Evolutionary conservation across 1,140 invertebrate genomes (phyloP).

Genomic region (Cyphomyrmex costatus): DNA sequence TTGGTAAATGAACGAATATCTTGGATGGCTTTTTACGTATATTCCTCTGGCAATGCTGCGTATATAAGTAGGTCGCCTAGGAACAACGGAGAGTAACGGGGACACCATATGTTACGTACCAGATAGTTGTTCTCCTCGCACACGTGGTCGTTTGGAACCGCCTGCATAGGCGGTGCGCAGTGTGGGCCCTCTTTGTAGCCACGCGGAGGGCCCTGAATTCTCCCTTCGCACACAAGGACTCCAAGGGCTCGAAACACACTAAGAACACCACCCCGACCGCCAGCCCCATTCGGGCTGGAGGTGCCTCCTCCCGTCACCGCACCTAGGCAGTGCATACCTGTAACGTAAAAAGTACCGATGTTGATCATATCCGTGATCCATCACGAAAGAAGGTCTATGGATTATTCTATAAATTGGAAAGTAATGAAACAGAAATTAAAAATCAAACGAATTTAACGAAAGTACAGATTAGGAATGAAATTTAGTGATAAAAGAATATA

Average conservation of each 20-base stretch:
- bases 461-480: neutral
- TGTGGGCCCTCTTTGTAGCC: constrained; percentile 92
- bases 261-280: constrained; percentile 86
- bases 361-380: neutral
- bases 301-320: constrained; percentile 81
- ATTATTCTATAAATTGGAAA: neutral
- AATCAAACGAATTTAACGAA: neutral
- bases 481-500: neutral
- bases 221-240: constrained; percentile 90
- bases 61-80: constrained; percentile 54
- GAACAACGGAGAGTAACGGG: constrained; percentile 42
- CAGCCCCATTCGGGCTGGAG: constrained; percentile 80
- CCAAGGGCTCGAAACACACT: constrained; percentile 90
- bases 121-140: constrained; percentile 87
- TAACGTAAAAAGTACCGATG: constrained; percentile 34
- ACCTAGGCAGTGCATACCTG: constrained; percentile 86
- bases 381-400: neutral
- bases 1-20: neutral
- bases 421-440: neutral
- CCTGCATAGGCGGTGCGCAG: constrained; percentile 87
- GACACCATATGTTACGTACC: constrained; percentile 83
- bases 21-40: neutral
- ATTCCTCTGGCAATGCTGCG: constrained; percentile 23
- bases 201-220: constrained; percentile 89
- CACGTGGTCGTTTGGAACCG: constrained; percentile 84